A percentile compares a stretch with the other conserved stretches of the same genome.
Conservation (phyloP, 2,113 vertebrate genomes). For the Microcebus murinus region DNA sequence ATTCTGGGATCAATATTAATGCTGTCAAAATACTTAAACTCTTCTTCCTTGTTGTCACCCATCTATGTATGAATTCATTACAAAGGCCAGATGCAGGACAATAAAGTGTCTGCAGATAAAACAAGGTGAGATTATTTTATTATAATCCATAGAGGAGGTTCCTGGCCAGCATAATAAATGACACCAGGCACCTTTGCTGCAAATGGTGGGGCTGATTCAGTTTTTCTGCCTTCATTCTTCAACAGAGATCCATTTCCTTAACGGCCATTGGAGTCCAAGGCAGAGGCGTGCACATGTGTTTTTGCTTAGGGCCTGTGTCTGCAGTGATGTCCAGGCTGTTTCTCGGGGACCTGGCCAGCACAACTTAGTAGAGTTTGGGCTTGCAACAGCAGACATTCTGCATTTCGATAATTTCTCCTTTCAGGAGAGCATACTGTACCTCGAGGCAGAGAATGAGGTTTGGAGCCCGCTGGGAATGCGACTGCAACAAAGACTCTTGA, state of each 20-base stretch:
- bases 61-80: constrained; percentile 76
- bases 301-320: constrained; percentile 72
- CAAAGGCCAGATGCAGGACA: constrained; percentile 60
- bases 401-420: constrained; percentile 83
- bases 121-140: constrained; percentile 45
- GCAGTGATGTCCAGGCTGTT: constrained; percentile 66
- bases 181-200: constrained; percentile 30
- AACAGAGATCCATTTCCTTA: constrained; percentile 66
- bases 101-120: constrained; percentile 11
- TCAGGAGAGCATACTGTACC: constrained; percentile 73
- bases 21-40: constrained; percentile 78
- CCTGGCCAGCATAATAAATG: constrained; percentile 72
- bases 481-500: constrained; percentile 82
- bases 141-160: constrained; percentile 48
- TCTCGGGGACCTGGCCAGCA: constrained; percentile 62
- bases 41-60: constrained; percentile 69
- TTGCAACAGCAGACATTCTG: constrained; percentile 71
- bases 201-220: not conserved
- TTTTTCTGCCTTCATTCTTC: constrained; percentile 69
- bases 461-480: constrained; percentile 73
- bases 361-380: constrained; percentile 65
- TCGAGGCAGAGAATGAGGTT: constrained; percentile 77
- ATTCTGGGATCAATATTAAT: constrained; percentile 84
- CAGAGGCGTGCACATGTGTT: constrained; percentile 66
- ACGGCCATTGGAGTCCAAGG: constrained; percentile 53